phyloP scores from a whole-genome alignment of 1,140 invertebrate genomes.

The Caenorhabditis tropicalis region DNA sequence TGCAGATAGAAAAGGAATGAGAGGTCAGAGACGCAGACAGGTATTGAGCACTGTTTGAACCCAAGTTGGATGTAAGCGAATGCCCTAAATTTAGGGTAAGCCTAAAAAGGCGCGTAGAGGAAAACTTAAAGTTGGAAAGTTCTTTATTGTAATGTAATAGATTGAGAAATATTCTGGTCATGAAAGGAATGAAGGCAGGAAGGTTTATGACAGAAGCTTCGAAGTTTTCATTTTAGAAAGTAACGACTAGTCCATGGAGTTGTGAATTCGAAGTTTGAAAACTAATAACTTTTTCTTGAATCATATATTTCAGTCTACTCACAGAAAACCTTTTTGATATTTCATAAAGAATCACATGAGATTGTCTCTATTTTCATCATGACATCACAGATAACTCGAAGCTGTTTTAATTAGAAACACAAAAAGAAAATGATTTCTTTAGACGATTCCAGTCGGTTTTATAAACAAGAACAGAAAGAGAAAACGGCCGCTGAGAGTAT shows the following conservation, averaged over 20 bases:
- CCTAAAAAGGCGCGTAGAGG: not conserved
- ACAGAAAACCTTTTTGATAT: no score
- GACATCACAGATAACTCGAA: not conserved
- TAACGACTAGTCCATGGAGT: no score
- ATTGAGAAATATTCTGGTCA: no score
- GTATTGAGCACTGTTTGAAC: conserved; percentile 12
- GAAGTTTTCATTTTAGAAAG: no score
- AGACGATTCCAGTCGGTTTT: not conserved
- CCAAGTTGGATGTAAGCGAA: not conserved
- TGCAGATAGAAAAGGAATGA: not conserved
- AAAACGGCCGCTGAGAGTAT: not conserved
- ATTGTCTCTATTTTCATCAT: not conserved
- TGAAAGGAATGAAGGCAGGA: no score
- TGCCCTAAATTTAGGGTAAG: not conserved
- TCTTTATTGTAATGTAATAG: no score
- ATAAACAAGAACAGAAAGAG: not conserved
- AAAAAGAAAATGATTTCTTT: not conserved
- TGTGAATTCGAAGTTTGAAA: no score
- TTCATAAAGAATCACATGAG: not conserved
- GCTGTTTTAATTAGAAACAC: not conserved
- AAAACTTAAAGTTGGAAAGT: not conserved
- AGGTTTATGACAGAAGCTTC: no score
- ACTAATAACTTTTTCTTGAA: no score
- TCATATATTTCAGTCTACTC: no score
- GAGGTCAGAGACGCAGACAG: not conserved